Conservation (phyloP, 2,888 invertebrate genomes). For the Lasioglossum marginatum region DNA sequence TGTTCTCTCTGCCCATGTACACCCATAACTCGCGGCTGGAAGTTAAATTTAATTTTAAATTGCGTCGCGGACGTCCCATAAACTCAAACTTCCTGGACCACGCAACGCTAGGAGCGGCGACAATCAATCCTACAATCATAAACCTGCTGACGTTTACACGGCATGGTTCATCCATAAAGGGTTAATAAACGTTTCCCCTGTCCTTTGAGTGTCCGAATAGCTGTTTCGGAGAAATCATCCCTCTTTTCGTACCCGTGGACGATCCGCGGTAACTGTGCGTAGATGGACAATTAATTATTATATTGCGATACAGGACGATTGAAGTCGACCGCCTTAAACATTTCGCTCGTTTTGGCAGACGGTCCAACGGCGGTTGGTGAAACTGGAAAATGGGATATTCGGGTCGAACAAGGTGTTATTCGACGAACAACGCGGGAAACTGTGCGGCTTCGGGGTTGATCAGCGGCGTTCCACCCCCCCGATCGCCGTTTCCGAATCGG, state of each 20-base stretch:
- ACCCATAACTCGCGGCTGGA: not conserved
- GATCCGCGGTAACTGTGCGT: too few species aligned
- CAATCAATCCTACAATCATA: not conserved
- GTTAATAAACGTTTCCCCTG: not conserved
- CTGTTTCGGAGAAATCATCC: not conserved
- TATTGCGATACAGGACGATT: not conserved
- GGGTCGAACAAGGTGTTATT: not conserved
- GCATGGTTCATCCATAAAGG: not conserved
- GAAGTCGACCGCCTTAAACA: not conserved
- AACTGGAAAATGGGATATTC: not conserved
- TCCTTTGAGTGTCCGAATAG: not conserved
- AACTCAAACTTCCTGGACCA: not conserved
- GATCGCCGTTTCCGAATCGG: conserved; percentile 21
- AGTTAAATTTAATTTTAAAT: conserved; percentile 16
- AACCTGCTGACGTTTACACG: not conserved
- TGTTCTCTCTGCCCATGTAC: not conserved
- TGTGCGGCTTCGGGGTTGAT: conserved; percentile 8
- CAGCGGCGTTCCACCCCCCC: not conserved
- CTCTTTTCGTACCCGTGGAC: not conserved
- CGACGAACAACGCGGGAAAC: not conserved
- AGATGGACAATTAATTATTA: not conserved
- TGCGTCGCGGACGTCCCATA: not conserved
- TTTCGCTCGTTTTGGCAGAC: not conserved
- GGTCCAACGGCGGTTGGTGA: not conserved
- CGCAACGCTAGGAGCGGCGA: not conserved